phyloP scores from a whole-genome alignment of 2,113 vertebrate species.

The Mobula hypostoma region DNA sequence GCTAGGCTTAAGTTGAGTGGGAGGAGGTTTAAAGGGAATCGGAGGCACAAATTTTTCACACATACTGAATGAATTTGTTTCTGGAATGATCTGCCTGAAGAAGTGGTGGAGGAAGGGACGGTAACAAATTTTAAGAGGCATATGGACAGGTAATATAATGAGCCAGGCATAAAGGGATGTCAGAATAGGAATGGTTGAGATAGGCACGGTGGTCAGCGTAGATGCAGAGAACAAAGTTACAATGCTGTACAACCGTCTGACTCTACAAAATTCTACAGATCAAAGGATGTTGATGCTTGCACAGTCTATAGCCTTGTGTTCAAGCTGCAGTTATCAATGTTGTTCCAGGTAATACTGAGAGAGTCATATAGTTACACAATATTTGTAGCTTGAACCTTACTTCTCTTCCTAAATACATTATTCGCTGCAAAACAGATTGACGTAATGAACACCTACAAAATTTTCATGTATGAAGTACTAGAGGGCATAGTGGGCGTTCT shows the following conservation, averaged over 20 bases:
- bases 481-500: not conserved
- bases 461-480: not conserved
- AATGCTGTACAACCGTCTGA: not conserved
- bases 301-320: not conserved
- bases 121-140: no score
- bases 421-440: not conserved
- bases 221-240: no score
- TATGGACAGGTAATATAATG: no score
- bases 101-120: no score
- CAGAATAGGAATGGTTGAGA: no score
- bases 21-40: no score
- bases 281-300: not conserved
- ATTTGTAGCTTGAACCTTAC: not conserved
- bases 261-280: not conserved
- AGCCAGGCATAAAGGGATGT: no score
- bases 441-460: not conserved
- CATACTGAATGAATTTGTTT: no score
- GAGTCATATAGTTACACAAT: not conserved
- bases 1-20: no score
- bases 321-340: not conserved
- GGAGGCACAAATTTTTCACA: no score
- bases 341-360: not conserved
- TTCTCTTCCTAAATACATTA: slow-evolving; percentile 21
- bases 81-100: no score
- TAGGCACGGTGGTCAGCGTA: no score